Conservation (phyloP, 2,113 vertebrate genomes). For the Megaceryle torquata region DNA sequence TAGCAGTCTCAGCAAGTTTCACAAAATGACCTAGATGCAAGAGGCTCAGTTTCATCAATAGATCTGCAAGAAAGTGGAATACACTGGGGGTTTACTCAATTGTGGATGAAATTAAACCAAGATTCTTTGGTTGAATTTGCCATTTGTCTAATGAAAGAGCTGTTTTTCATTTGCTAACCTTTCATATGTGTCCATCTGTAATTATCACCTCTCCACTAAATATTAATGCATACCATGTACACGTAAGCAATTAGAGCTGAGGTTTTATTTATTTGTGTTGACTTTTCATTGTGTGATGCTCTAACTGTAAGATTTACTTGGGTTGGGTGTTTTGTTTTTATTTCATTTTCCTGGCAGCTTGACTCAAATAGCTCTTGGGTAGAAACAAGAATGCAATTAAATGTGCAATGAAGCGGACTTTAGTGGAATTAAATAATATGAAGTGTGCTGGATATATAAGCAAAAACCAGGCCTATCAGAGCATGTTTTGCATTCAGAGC, state of each 20-base stretch:
- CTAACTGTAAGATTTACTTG: not conserved
- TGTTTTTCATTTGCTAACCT: not conserved
- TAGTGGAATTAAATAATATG: not conserved
- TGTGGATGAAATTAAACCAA: not conserved
- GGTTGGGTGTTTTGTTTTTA: not conserved
- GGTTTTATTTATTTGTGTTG: not conserved
- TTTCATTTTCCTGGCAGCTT: not conserved
- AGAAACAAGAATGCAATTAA: constrained; percentile 2
- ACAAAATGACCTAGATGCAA: not conserved
- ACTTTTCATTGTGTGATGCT: not conserved
- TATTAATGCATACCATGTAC: not conserved
- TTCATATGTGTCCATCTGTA: not conserved
- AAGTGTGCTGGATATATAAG: not conserved
- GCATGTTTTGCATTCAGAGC: not conserved
- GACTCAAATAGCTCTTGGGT: not conserved
- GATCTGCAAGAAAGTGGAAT: not conserved
- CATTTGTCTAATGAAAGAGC: not conserved
- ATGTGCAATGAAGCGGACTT: not conserved
- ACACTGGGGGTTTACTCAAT: accelerated
- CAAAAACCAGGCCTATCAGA: not conserved
- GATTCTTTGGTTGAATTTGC: not conserved
- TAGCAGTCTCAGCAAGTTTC: not conserved
- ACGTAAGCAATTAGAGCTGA: not conserved
- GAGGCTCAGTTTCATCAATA: not conserved
- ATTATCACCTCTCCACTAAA: not conserved